Percentiles rank a stretch among this genome's conserved stretches.
Evolutionary conservation across 2,797 vertebrate species (phyloP).

Genomic region (Enteromius fasciolatus): DNA sequence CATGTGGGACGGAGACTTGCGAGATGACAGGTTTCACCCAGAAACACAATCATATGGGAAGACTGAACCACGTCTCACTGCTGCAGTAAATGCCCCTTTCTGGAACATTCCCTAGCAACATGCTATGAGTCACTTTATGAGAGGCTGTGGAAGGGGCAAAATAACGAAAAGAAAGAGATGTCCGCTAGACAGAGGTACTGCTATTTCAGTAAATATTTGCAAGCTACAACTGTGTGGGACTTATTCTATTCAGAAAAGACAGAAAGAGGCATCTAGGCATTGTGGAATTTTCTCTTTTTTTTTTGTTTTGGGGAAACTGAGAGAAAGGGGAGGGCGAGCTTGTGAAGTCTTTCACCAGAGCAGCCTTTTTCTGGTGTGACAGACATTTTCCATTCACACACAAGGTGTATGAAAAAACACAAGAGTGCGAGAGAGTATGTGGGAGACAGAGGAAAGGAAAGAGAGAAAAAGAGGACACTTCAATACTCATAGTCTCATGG

Average conservation of each 20-base stretch:
- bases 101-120: conserved; percentile 53
- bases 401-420: conserved; percentile 50
- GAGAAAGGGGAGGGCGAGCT: conserved; percentile 44
- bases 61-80: conserved; percentile 54
- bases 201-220: conserved; percentile 9
- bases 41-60: conserved; percentile 64
- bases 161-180: background rate
- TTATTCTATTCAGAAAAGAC: conserved; percentile 8
- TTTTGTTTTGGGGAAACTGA: conserved; percentile 32
- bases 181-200: background rate
- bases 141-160: conserved; percentile 41
- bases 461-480: conserved; percentile 35
- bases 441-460: conserved; percentile 13
- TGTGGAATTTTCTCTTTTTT: conserved; percentile 15
- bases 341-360: conserved; percentile 49
- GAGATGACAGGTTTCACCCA: conserved; percentile 60
- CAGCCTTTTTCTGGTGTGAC: conserved; percentile 47
- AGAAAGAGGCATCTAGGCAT: background rate
- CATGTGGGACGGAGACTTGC: conserved; percentile 68
- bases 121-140: conserved; percentile 45
- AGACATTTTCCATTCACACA: conserved; percentile 61
- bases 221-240: background rate
- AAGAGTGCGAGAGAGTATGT: conserved; percentile 26
- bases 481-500: conserved; percentile 65
- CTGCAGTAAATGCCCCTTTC: conserved; percentile 46